Base-by-base conservation (phyloP, 2,113 vertebrate genomes). In the Varanus salvator region DNA sequence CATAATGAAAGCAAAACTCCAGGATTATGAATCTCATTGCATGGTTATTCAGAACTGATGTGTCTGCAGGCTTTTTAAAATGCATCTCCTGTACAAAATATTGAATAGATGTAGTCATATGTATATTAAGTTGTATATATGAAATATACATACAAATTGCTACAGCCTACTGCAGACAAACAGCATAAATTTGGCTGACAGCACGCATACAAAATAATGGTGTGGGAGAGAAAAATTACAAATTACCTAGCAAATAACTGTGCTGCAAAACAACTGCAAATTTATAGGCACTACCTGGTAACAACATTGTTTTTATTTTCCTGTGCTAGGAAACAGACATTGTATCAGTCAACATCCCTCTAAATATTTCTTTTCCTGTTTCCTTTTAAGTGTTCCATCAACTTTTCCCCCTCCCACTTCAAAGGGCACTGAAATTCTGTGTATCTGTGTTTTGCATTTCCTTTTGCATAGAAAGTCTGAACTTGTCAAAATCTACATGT, bases 181-280 rank as follows among this genome's bases (percentile, higher is more conserved):
- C 0, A 0, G 21, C 31, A 84, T 90, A 60, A 87, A 48, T 89
- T 85, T 87, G 84, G 54, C 85, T 48, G 64, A 93, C 91, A 92
- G 92, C 85, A 87, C 92, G 86, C 48, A 77, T 34, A 91, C 57
- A 76, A 93, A 91, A 52, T 25, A 25, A 86, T 64, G 31, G 72
- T 25, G 57, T 54, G 71, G 34, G 74, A n/a, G 72, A 60, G 85
- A 92, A 94, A 92, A 86, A 81, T 90, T 48, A 34, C 38, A 76
- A 14, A 11, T 72, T 72, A 11, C 48, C 75, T 2, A 8, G 57
- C 92, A 95, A 94, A 94, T 68, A 93, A 86, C 1, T 85, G 8
- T 7, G 92, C 66, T 66, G 48, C 54, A 60, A 87, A 69, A 72
- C 23, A 93, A 91, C 78, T 78, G 8, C 57, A 86, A 90, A 90